Base-by-base conservation (phyloP, 1,140 invertebrate genomes). In the Drosophila repleta region DNA sequence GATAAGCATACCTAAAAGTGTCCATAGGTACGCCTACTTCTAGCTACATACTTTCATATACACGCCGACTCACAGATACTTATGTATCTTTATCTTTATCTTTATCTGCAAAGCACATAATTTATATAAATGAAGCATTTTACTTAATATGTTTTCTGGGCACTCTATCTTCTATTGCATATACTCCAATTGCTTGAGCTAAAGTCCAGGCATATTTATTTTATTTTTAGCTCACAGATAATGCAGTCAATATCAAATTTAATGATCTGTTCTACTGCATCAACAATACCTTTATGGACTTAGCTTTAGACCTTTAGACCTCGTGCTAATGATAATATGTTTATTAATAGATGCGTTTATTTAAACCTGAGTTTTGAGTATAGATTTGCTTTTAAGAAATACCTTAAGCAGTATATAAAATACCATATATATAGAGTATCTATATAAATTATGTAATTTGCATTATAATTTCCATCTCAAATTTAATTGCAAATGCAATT, bases 121-220 rank as follows among this genome's bases (percentile, higher is more conserved):
- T n/a, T 39, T n/a, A 39, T 13, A n/a, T 15, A 41, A 15, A 15
- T 3, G 4, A 41, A 24, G 2, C 3, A 18, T 18, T n/a, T 45
- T 8, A 18, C 0, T 24, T 24, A 13, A 49, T 49, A 13, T 24
- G 24, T n/a, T 13, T 24, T n/a, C 4, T 49, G 4, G 7, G 4
- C 6, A 26, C n/a, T 13, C 46, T 26, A 21, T 49, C 11, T 49
- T 49, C 20, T 1, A n/a, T 49, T 4, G 0, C 8, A 46, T 20
- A 10, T 20, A 46, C 15, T 43, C 15, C 7, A 43, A 15, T 5
- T 17, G 6, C 7, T 17, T 8, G 11, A 51, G 4, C 24, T 51
- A 51, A 51, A 51, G 48, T 51, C 24, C 48, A 51, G 2, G n/a
- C 48, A 29, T 51, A 43, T 43, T 43, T 43, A 1, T 11, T 43